phyloP scores from a whole-genome alignment of 2,113 vertebrate species.

The Chlorodrepanis virens region DNA sequence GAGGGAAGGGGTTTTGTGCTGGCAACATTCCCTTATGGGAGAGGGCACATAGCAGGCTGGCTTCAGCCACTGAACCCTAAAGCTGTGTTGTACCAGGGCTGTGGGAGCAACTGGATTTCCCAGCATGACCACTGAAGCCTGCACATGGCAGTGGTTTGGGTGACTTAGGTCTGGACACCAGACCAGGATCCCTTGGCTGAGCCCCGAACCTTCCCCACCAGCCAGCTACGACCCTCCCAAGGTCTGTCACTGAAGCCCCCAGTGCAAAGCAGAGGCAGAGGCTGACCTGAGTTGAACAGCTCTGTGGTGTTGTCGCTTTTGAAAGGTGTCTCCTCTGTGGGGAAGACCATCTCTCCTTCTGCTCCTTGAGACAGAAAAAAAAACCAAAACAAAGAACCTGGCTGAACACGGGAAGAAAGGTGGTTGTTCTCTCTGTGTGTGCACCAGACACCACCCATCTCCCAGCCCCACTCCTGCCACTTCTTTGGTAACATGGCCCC shows the following conservation, averaged over 20 bases:
- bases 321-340: slow-evolving; percentile 69
- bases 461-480: neutral
- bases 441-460: neutral
- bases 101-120: neutral
- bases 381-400: neutral
- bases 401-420: neutral
- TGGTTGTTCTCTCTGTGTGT: neutral
- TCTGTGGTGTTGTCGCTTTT: slow-evolving; percentile 81
- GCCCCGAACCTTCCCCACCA: neutral
- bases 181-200: neutral
- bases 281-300: slow-evolving; percentile 83
- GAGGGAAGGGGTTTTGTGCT: neutral
- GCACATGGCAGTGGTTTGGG: neutral
- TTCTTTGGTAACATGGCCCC: neutral
- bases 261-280: neutral
- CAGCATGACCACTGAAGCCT: neutral
- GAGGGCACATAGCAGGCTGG: neutral
- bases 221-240: neutral
- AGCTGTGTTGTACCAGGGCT: neutral
- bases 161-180: neutral
- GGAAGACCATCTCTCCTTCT: slow-evolving; percentile 28
- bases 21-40: neutral
- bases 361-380: slow-evolving; percentile 48
- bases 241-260: neutral
- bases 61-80: neutral